Percentiles rank a stretch among this genome's conserved stretches.
Conservation (phyloP, 2,888 invertebrate genomes). For the Lycia hirtaria region DNA sequence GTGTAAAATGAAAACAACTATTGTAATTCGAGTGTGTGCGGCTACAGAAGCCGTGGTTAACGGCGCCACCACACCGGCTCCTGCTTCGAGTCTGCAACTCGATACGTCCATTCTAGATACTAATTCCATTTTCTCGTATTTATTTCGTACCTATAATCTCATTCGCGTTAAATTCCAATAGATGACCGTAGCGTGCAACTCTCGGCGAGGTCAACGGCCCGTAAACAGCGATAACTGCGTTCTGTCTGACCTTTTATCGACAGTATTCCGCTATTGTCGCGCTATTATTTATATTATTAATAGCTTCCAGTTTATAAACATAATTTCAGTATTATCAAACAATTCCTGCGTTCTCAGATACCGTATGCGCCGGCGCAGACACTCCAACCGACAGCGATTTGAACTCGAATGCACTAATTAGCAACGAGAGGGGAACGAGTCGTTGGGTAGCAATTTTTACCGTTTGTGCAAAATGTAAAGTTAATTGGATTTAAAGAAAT, state of each 20-base stretch:
- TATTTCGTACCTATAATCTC: constrained; percentile 24
- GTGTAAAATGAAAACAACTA: neutral
- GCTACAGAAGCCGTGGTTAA: constrained; percentile 48
- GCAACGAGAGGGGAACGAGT: constrained; percentile 53
- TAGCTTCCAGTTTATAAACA: constrained; percentile 32
- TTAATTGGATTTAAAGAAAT: constrained; percentile 49
- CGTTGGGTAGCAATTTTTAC: constrained; percentile 53
- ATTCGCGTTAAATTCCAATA: constrained; percentile 17
- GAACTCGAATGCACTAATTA: constrained; percentile 61
- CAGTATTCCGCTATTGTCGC: constrained; percentile 35
- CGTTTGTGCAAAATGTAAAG: constrained; percentile 57
- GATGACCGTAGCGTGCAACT: constrained; percentile 7
- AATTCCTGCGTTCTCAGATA: constrained; percentile 21
- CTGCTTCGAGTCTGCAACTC: constrained; percentile 51
- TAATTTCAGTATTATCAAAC: constrained; percentile 25
- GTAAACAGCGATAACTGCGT: constrained; percentile 18
- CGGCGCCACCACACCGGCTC: constrained; percentile 23
- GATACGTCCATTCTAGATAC: constrained; percentile 43
- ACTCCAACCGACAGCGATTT: constrained; percentile 43
- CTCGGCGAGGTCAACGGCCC: constrained; percentile 30
- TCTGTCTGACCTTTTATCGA: constrained; percentile 62
- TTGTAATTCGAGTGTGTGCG: constrained; percentile 39
- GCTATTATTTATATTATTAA: constrained; percentile 46
- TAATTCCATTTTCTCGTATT: constrained; percentile 17
- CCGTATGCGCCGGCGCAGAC: constrained; percentile 47